phyloP scores from a whole-genome alignment of 2,888 invertebrate species.

The Apoda limacodes region DNA sequence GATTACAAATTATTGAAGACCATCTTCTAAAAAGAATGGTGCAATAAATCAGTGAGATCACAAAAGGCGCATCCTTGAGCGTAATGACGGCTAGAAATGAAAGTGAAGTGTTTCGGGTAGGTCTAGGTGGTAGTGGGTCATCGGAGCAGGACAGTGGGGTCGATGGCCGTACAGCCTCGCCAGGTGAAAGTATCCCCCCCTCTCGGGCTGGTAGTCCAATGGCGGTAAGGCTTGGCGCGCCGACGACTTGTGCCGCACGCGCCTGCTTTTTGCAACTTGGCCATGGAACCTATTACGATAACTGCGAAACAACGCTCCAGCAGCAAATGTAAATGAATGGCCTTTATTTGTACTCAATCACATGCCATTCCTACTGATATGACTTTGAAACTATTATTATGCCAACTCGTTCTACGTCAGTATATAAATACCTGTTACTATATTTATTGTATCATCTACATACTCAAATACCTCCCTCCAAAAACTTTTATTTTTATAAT shows the following conservation, averaged over 20 bases:
- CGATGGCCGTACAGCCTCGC: constrained; percentile 68
- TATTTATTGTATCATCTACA: too few relatives aligned
- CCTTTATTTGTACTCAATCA: constrained; percentile 49
- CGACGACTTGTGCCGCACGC: constrained; percentile 54
- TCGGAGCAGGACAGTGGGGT: constrained; percentile 66
- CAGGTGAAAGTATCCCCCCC: constrained; percentile 62
- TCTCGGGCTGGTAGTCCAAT: constrained; percentile 26
- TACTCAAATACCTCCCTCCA: too few relatives aligned
- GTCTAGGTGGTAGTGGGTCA: constrained; percentile 57
- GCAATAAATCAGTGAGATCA: constrained; percentile 30
- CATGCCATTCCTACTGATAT: constrained; percentile 26
- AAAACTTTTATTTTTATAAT: too few relatives aligned
- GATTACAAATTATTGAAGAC: neutral
- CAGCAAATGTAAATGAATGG: constrained; percentile 56
- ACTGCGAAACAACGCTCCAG: constrained; percentile 55
- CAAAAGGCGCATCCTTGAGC: constrained; percentile 53
- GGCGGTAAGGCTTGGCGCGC: constrained; percentile 38
- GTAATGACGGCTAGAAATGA: constrained; percentile 59
- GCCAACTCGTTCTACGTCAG: too few relatives aligned
- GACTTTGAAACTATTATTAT: too few relatives aligned
- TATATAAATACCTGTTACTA: too few relatives aligned
- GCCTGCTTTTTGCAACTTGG: constrained; percentile 66
- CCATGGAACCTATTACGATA: constrained; percentile 66
- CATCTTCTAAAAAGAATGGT: constrained; percentile 22
- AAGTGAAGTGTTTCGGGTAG: constrained; percentile 63